Evolutionary conservation across 2,797 vertebrate genomes (phyloP), one percentile per base, ranked within the genome.

Genomic region (Apogon talboti): DNA sequence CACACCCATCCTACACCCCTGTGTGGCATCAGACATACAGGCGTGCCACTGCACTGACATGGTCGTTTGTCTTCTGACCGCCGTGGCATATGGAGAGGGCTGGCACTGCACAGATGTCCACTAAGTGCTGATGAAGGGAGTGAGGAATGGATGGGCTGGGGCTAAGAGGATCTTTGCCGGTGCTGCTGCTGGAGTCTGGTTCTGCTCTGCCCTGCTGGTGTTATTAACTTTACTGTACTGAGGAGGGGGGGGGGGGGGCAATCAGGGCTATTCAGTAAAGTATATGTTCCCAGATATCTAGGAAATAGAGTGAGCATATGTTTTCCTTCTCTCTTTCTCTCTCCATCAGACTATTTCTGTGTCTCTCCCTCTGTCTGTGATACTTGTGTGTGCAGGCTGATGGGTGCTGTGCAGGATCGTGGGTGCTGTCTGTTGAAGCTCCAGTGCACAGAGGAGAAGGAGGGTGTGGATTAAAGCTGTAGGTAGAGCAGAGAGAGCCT

Each of bases 81-180:
- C 84, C 57, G 75, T 77, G 82, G 87, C 91, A 92, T 91, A 91
- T 83, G 90, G 90, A 90, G 88, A 78, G 83, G 85, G 87, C 86
- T 92, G 91, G 92, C 91, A 91, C 90, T 63, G 91, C 91, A 89
- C 93, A 94, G 92, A 93, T 93, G 92, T 93, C 89, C 86, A 74
- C 89, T 90, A 92, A 92, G 89, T 93, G 92, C 92, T 93, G 93
- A 92, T 89, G 88, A 87, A 87, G 84, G 78, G 78, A 86, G 85
- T 83, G 90, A 91, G 81, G 74, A 87, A 87, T 85, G 81, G 86
- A 86, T 82, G 82, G 70, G 74, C 60, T 68, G 68, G 60, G 78
- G 69, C 63, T 83, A 54, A 81, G 81, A 86, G 71, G 71, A 82
- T 85, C 78, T 82, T 77, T 77, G 81, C 71, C 33, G 70, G 78